phyloP scores from a whole-genome alignment of 2,113 vertebrate genomes.

The Microcebus griseorufus region DNA sequence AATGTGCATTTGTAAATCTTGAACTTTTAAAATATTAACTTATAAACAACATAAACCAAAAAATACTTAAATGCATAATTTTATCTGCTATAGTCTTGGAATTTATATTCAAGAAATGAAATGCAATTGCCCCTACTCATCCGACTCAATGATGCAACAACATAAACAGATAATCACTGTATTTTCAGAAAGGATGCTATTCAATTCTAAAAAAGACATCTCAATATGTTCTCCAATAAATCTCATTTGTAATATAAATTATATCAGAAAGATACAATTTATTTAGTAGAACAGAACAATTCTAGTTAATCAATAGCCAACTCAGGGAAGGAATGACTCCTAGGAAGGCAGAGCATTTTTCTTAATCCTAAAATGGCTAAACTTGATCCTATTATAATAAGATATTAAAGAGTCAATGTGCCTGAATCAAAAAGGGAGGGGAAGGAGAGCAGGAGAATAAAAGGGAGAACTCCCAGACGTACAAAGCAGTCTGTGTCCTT shows the following conservation, averaged over 20 bases:
- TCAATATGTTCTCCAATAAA: neutral
- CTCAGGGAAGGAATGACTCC: neutral
- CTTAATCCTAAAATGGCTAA: neutral
- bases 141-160: neutral
- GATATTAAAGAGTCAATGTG: neutral
- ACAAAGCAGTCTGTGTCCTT: conserved; percentile 99
- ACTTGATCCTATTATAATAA: neutral
- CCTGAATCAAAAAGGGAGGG: neutral
- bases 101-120: conserved; percentile 8
- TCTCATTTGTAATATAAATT: neutral
- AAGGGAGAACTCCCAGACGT: conserved; percentile 73
- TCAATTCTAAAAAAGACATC: neutral
- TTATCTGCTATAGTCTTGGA: neutral
- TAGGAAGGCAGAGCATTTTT: neutral
- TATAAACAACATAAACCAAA: conserved; percentile 63
- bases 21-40: conserved; percentile 73
- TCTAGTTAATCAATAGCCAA: neutral
- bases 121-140: neutral
- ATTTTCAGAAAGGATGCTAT: neutral
- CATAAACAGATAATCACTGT: neutral
- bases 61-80: conserved; percentile 68
- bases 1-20: conserved; percentile 76
- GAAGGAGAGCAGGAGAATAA: neutral
- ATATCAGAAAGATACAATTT: neutral
- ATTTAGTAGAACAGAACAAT: neutral